Conservation (phyloP, 2,797 vertebrate species). For the Staurois parvus region DNA sequence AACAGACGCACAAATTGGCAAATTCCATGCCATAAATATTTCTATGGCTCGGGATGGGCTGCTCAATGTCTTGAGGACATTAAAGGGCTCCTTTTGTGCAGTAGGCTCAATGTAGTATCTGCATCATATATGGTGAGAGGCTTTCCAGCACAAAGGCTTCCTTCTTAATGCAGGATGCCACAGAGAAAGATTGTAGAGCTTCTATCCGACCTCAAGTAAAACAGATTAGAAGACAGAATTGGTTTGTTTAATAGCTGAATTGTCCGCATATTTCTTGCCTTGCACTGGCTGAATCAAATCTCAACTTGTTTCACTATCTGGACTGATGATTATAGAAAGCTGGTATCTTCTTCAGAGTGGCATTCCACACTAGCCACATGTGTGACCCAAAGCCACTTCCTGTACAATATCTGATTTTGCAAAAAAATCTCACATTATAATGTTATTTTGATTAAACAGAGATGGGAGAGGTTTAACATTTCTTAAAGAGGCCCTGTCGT, state of each 20-base stretch:
- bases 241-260: conserved; percentile 46
- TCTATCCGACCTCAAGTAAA: conserved; percentile 31
- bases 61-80: conserved; percentile 25
- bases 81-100: conserved; percentile 54
- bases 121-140: conserved; percentile 30
- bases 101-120: conserved; percentile 12
- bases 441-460: no score
- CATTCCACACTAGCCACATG: background rate
- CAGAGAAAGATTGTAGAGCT: conserved; percentile 14
- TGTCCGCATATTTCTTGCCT: conserved; percentile 17
- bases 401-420: no score
- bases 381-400: background rate
- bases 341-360: background rate
- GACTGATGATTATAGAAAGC: background rate
- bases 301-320: background rate
- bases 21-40: conserved; percentile 60
- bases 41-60: conserved; percentile 41
- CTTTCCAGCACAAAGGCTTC: conserved; percentile 35
- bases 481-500: no score
- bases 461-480: no score
- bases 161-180: conserved; percentile 28
- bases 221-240: conserved; percentile 29
- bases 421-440: no score
- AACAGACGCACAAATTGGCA: conserved; percentile 52
- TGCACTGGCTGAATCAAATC: background rate